Evolutionary conservation across 2,797 vertebrate species (phyloP).

Genomic region (Nyctibius grandis): DNA sequence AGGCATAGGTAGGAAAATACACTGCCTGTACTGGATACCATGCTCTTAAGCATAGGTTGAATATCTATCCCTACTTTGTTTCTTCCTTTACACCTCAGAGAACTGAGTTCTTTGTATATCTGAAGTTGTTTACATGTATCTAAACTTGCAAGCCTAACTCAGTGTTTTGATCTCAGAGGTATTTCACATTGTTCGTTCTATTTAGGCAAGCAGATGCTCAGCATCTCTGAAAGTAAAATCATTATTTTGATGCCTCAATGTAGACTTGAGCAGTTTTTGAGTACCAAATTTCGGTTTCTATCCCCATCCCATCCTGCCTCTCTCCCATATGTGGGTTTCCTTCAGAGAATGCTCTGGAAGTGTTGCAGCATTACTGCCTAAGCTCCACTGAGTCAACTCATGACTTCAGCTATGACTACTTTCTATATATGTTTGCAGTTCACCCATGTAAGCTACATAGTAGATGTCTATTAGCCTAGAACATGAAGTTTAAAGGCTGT

Average conservation of each 20-base stretch:
- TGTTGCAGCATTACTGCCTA: background rate
- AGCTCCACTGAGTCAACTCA: background rate
- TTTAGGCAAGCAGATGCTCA: background rate
- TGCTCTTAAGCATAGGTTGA: background rate
- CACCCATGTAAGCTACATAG: accelerated
- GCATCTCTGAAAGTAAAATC: background rate
- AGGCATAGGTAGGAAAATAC: background rate
- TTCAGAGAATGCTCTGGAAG: background rate
- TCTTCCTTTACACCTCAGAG: background rate
- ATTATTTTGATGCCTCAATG: background rate
- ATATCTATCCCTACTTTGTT: background rate
- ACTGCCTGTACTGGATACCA: background rate
- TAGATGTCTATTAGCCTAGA: too few relatives aligned
- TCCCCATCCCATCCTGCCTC: background rate
- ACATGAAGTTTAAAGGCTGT: too few relatives aligned
- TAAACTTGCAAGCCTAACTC: background rate
- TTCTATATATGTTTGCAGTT: background rate
- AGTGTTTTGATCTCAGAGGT: background rate
- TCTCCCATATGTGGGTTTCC: background rate
- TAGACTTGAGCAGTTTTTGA: background rate
- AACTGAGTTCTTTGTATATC: background rate
- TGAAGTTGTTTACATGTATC: accelerated
- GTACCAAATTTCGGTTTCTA: background rate
- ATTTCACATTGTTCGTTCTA: background rate
- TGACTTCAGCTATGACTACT: background rate